Conservation (phyloP, 2,888 invertebrate species). For the Ornithoptera priamus region DNA sequence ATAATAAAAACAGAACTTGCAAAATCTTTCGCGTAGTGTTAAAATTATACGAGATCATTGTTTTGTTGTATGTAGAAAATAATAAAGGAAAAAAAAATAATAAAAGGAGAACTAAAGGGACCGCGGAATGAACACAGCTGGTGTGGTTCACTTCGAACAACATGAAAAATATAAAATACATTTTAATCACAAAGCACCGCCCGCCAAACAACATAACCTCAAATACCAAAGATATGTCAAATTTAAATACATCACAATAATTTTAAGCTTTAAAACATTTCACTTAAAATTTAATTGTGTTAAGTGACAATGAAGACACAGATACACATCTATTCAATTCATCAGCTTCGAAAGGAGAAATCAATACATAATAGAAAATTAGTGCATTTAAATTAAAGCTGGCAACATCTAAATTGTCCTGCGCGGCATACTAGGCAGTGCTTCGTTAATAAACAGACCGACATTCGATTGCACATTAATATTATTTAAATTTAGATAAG, state of each 20-base stretch:
- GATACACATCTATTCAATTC: too few relatives aligned
- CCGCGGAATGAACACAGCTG: constrained; percentile 68
- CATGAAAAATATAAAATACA: constrained; percentile 24
- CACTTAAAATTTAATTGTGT: too few relatives aligned
- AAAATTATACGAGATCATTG: constrained; percentile 74
- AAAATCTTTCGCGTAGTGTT: constrained; percentile 46
- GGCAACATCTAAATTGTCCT: not conserved
- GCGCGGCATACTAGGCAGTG: constrained; percentile 15
- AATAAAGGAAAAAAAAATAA: constrained; percentile 36
- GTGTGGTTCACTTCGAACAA: constrained; percentile 53
- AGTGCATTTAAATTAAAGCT: not conserved
- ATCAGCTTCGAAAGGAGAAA: too few relatives aligned
- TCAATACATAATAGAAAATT: not conserved
- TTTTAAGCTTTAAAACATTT: too few relatives aligned
- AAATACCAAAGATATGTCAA: constrained; percentile 20
- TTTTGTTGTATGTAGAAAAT: constrained; percentile 58
- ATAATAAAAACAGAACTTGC: constrained; percentile 36
- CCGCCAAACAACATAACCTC: constrained; percentile 19
- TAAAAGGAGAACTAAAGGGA: constrained; percentile 41
- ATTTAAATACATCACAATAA: not conserved
- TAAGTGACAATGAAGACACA: too few relatives aligned
- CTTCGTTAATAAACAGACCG: constrained; percentile 17
- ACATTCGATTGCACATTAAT: constrained; percentile 21
- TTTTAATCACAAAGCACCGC: constrained; percentile 24
- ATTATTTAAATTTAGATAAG: constrained; percentile 16